phyloP scores from a whole-genome alignment of 2,888 invertebrate genomes.

The Sinopyrophorus schimmeli region DNA sequence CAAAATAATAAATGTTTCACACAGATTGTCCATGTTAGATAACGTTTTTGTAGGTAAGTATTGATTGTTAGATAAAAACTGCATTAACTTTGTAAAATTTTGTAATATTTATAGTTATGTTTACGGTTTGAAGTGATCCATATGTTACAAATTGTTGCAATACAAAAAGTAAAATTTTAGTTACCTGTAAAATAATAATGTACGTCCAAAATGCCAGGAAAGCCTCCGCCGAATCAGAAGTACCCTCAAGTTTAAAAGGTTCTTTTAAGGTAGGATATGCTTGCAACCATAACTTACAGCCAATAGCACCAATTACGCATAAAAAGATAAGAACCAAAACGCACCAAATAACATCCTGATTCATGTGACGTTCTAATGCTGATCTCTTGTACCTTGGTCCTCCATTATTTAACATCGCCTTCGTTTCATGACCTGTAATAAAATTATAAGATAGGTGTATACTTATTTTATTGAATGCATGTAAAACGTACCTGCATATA shows the following conservation, averaged over 20 bases:
- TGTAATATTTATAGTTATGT: no score
- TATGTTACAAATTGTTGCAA: no score
- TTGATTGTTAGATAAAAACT: no score
- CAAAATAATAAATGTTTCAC: no score
- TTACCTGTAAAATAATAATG: slow-evolving; percentile 89
- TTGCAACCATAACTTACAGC: slow-evolving; percentile 85
- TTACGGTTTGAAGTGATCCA: no score
- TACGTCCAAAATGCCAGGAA: slow-evolving; percentile 93
- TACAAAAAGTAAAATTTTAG: no score
- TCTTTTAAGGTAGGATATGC: slow-evolving; percentile 61
- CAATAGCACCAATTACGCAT: slow-evolving; percentile 88
- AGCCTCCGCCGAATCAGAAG: slow-evolving; percentile 59
- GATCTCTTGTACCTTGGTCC: slow-evolving; percentile 94
- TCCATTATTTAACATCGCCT: slow-evolving; percentile 96
- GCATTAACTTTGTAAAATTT: no score
- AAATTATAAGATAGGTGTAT: no score
- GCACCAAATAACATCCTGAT: slow-evolving; percentile 95
- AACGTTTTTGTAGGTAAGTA: no score
- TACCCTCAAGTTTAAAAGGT: slow-evolving; percentile 69
- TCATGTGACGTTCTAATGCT: slow-evolving; percentile 90
- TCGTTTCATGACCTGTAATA: slow-evolving; percentile 86
- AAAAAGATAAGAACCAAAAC: slow-evolving; percentile 86
- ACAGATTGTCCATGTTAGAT: no score
- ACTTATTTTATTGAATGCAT: no score
- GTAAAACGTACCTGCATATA: slow-evolving; percentile 82